Evolutionary conservation across 1,140 invertebrate genomes (phyloP).

Genomic region (Drosophila navojoa): DNA sequence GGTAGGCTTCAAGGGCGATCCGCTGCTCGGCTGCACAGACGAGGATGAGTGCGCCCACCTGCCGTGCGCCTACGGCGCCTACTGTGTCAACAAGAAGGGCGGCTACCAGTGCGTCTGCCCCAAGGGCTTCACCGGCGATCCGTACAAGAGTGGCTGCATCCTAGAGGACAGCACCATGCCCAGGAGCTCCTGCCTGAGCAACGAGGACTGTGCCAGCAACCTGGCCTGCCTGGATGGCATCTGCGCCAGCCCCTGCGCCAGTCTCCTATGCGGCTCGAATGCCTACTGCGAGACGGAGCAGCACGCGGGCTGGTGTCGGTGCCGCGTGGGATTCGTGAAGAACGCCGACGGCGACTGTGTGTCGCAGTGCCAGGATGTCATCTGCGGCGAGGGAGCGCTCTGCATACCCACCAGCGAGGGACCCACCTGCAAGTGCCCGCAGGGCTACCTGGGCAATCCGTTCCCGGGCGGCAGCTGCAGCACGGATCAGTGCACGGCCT

Average conservation of each 20-base stretch:
- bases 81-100: conserved; percentile 94
- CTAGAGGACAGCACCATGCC: conserved; percentile 74
- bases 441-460: conserved; percentile 94
- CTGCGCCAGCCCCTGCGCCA: conserved; percentile 92
- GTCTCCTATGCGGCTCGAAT: conserved; percentile 91
- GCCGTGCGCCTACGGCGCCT: conserved; percentile 93
- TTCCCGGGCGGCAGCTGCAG: conserved; percentile 94
- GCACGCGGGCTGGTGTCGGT: conserved; percentile 94
- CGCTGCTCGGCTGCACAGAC: conserved; percentile 92
- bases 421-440: conserved; percentile 93
- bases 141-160: conserved; percentile 92
- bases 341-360: conserved; percentile 91
- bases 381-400: conserved; percentile 92
- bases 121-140: conserved; percentile 91
- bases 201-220: conserved; percentile 92
- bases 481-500: conserved; percentile 91
- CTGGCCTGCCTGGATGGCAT: conserved; percentile 90
- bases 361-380: conserved; percentile 91
- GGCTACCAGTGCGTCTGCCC: conserved; percentile 94
- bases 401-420: conserved; percentile 94
- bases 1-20: conserved; percentile 92
- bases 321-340: conserved; percentile 91
- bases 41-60: conserved; percentile 90
- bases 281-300: conserved; percentile 94
- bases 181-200: conserved; percentile 87